Base-by-base conservation (phyloP, 1,140 invertebrate species). In the Melipona quadrifasciata region DNA sequence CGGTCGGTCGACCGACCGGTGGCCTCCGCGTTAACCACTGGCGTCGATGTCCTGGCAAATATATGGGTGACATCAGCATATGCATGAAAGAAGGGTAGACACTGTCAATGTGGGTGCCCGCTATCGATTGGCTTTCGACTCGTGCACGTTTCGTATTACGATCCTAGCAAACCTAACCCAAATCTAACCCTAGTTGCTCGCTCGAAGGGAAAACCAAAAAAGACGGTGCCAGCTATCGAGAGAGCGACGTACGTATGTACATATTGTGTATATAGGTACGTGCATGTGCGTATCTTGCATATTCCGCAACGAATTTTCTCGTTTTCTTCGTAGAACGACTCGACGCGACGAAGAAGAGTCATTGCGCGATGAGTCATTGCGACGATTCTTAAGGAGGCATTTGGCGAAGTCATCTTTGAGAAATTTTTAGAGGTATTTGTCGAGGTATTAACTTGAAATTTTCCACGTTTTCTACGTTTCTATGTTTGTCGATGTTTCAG, bases 61-160 rank as follows among this genome's bases (percentile, higher is more conserved):
- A 87, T 90, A 90, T 90, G 91, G 90, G 89, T 91, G 91, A 91
- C 90, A 93, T 93, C 92, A 92, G 92, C 92, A 93, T 93, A 93
- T 93, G 92, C 90, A 93, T 93, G 92, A 93, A 93, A 93, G 90
- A 90, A 93, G 92, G 92, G 92, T 91, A 89, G 91, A 90, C 88
- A 68, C 73, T 74, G 87, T 89, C 81, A 82, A 89, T 88, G 90
- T 86, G 90, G 90, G 74, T 88, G 87, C 86, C 83, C 88, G 82
- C 82, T 92, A 93, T 93, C 92, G 92, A 93, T 93, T 92, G 89
- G 86, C 86, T 86, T 88, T 88, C 88, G 90, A 88, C 87, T 91
- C 87, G 87, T 89, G 74, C 82, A 80, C 85, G 75, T 24, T 67
- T 64, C 85, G 58, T 17, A 27, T 72, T 61, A 76, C 53, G 58